Percentiles rank a stretch among this genome's conserved stretches.
phyloP scores from a whole-genome alignment of 2,113 vertebrate species.

The Petroica traversi region DNA sequence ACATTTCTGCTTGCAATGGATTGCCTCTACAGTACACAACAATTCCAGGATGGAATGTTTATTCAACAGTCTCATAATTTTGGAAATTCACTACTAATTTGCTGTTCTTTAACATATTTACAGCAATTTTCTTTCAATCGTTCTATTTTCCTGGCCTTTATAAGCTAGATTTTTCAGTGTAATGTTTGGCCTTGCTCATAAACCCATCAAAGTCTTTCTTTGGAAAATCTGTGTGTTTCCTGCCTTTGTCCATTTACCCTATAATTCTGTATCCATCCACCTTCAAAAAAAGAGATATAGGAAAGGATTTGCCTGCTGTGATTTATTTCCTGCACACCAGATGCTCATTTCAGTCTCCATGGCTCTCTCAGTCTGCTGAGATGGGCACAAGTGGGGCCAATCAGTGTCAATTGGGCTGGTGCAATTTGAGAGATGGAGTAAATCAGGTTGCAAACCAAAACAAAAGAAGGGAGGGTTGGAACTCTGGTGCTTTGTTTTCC shows the following conservation, averaged over 20 bases:
- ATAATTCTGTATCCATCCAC: neutral
- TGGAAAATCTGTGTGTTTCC: neutral
- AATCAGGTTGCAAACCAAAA: neutral
- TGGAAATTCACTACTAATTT: neutral
- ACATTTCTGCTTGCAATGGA: neutral
- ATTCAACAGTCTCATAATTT: neutral
- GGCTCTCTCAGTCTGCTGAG: neutral
- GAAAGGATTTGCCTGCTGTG: neutral
- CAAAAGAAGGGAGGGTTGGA: neutral
- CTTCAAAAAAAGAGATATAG: neutral
- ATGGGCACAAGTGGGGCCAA: neutral
- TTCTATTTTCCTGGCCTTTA: neutral
- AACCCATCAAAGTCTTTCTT: neutral
- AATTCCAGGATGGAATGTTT: neutral
- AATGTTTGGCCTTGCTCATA: neutral
- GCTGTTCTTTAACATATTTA: neutral
- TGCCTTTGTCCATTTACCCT: neutral
- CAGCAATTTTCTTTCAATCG: neutral
- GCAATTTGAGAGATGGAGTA: neutral
- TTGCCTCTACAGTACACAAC: neutral
- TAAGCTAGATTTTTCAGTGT: neutral
- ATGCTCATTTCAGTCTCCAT: slow-evolving; percentile 10
- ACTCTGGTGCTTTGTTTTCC: neutral
- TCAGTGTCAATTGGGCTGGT: neutral
- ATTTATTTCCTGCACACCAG: neutral